Conservation (phyloP, 1,140 invertebrate genomes). For the Bombyx mandarina region DNA sequence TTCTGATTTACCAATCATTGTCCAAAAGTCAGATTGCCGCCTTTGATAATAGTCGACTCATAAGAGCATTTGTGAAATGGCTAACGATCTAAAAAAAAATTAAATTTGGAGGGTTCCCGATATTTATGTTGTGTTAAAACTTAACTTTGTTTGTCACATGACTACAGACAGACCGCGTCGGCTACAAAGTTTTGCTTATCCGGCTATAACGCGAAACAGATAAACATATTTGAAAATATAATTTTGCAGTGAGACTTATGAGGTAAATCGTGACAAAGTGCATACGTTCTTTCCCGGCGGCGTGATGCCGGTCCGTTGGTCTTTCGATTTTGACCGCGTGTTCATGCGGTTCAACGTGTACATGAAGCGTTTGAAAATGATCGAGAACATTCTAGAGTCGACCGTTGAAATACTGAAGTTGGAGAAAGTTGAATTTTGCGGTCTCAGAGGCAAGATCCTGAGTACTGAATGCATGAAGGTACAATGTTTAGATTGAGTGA, state of each 20-base stretch:
- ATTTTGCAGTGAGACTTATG: slow-evolving; percentile 51
- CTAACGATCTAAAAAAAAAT: too few species aligned
- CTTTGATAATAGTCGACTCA: too few species aligned
- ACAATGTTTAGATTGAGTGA: slow-evolving; percentile 1
- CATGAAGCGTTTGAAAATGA: slow-evolving; percentile 73
- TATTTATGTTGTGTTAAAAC: too few species aligned
- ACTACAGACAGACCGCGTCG: too few species aligned
- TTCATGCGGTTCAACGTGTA: slow-evolving; percentile 81
- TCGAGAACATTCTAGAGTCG: slow-evolving; percentile 79
- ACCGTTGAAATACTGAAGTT: slow-evolving; percentile 87
- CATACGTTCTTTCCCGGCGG: slow-evolving; percentile 55
- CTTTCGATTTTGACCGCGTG: slow-evolving; percentile 79
- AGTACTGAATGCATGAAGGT: slow-evolving; percentile 69
- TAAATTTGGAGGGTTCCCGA: too few species aligned
- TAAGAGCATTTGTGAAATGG: too few species aligned
- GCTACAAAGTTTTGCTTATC: too few species aligned
- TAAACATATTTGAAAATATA: neutral
- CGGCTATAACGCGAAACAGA: too few species aligned
- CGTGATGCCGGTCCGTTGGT: slow-evolving; percentile 75
- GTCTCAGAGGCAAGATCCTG: slow-evolving; percentile 80
- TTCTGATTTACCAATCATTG: too few species aligned
- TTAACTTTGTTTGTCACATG: too few species aligned
- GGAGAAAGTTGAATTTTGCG: slow-evolving; percentile 89
- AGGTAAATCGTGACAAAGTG: slow-evolving; percentile 62
- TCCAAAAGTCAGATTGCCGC: too few species aligned